These are phyloP conservation scores for Lacerta agilis DNA, from an alignment of 2,797 vertebrate species.

Conservation along the genomic window DNA sequence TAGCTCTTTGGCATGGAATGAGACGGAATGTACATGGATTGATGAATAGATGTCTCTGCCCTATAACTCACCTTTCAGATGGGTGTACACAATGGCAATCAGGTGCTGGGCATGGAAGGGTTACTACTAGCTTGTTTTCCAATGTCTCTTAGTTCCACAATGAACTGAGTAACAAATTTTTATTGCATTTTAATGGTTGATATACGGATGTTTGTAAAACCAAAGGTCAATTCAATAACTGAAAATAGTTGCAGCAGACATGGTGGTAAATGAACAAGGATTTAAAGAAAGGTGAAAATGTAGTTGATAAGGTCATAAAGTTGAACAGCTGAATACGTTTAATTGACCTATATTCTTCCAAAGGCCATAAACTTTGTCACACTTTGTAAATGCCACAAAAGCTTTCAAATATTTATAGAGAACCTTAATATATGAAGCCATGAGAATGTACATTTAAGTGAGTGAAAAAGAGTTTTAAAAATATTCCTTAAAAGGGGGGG, in stretches of 20 bases:
- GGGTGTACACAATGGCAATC: neutral
- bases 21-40: neutral
- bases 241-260: slow-evolving; percentile 58
- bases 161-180: slow-evolving; percentile 65
- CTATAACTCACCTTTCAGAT: neutral
- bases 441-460: slow-evolving; percentile 32
- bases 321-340: slow-evolving; percentile 49
- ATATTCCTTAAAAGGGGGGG: neutral
- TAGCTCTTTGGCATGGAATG: neutral
- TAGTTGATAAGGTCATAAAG: slow-evolving; percentile 66
- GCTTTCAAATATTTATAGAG: slow-evolving; percentile 28
- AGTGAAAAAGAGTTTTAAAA: neutral
- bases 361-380: slow-evolving; percentile 59
- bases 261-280: slow-evolving; percentile 52
- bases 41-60: neutral
- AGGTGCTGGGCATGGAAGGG: slow-evolving; percentile 38
- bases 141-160: slow-evolving; percentile 54
- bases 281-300: slow-evolving; percentile 53
- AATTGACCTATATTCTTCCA: slow-evolving; percentile 50
- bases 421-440: slow-evolving; percentile 1
- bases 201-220: slow-evolving; percentile 65
- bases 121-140: slow-evolving; percentile 44
- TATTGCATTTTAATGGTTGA: slow-evolving; percentile 65
- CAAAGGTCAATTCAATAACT: slow-evolving; percentile 76
- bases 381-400: slow-evolving; percentile 50